Percentiles rank a stretch among this genome's conserved stretches.
Conservation (phyloP, 2,888 invertebrate species). For the Saturnia japonica region DNA sequence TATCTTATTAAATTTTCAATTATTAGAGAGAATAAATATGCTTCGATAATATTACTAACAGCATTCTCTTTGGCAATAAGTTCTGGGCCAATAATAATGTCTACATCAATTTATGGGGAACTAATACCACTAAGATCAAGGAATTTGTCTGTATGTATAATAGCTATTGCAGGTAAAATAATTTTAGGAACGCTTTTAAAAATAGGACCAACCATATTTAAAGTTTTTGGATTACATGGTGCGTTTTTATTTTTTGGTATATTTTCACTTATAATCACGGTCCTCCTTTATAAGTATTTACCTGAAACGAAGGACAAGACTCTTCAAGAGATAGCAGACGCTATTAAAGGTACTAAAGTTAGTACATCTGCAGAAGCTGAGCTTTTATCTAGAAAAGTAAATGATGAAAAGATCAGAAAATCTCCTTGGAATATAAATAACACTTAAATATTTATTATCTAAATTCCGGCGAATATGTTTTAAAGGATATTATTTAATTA, state of each 20-base stretch:
- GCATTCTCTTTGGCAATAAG: constrained; percentile 42
- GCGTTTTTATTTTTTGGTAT: constrained; percentile 41
- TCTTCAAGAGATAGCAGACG: constrained; percentile 44
- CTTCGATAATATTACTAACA: constrained; percentile 36
- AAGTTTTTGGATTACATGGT: constrained; percentile 37
- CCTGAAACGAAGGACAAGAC: constrained; percentile 58
- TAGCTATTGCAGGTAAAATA: constrained; percentile 26
- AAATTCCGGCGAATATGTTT: background rate
- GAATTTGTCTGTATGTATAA: constrained; percentile 34
- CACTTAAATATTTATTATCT: background rate
- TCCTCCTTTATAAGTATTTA: constrained; percentile 42
- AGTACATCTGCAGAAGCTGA: constrained; percentile 11
- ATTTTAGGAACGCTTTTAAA: constrained; percentile 33
- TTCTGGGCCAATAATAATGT: constrained; percentile 44
- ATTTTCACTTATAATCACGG: constrained; percentile 25
- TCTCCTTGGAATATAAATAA: background rate
- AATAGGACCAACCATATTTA: constrained; percentile 41
- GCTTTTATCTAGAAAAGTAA: background rate
- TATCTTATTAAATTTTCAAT: constrained; percentile 35
- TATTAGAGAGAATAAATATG: constrained; percentile 37
- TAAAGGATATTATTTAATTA: background rate
- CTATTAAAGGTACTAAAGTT: constrained; percentile 25
- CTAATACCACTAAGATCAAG: constrained; percentile 41
- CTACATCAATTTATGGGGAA: constrained; percentile 39
- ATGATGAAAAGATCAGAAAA: background rate